Conservation (phyloP, 2,888 invertebrate genomes). For the Vesta saturnalis region DNA sequence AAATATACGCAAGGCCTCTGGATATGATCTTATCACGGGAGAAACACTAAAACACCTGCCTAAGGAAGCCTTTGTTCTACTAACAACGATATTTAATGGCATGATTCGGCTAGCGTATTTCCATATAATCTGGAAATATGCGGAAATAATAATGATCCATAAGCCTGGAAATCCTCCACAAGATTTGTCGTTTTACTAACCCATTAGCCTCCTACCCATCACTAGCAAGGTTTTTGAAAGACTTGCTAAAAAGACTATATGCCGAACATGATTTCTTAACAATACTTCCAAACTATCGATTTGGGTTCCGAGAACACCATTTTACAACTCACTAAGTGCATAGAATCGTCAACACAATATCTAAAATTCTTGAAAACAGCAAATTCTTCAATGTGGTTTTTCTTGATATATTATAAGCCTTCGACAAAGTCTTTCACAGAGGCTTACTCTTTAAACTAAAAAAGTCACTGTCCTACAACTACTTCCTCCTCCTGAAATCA, state of each 20-base stretch:
- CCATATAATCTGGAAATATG: constrained; percentile 5
- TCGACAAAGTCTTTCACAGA: constrained; percentile 16
- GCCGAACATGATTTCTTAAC: constrained; percentile 8
- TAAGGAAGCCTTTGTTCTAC: neutral
- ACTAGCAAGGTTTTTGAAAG: too few species aligned
- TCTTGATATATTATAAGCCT: too few species aligned
- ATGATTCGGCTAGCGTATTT: neutral
- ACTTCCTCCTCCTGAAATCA: too few species aligned
- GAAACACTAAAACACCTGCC: neutral
- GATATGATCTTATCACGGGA: neutral
- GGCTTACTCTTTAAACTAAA: constrained; percentile 15
- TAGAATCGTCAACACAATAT: constrained; percentile 16
- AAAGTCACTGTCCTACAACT: too few species aligned
- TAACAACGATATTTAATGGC: neutral
- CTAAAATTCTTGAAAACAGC: constrained; percentile 18
- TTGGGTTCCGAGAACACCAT: too few species aligned
- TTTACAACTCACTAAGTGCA: too few species aligned
- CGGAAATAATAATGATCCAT: too few species aligned
- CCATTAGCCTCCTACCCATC: neutral
- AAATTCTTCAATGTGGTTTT: constrained; percentile 13
- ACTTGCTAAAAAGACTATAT: neutral
- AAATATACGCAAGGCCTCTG: constrained; percentile 12
- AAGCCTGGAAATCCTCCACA: neutral
- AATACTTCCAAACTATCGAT: too few species aligned
- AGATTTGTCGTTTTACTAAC: neutral